Conservation (phyloP, 2,797 vertebrate genomes). For the Hemitrygon akajei region DNA sequence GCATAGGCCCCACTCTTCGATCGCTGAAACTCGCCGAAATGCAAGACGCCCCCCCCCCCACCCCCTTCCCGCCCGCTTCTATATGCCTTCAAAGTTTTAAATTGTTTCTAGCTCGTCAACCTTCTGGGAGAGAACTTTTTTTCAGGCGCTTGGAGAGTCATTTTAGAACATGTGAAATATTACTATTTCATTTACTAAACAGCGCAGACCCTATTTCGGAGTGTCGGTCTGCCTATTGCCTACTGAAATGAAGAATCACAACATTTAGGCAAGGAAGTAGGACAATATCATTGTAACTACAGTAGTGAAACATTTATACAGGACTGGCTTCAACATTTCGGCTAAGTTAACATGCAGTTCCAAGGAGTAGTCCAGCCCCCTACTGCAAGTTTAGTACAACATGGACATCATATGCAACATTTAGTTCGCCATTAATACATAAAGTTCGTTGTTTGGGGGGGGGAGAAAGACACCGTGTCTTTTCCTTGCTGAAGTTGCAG, state of each 20-base stretch:
- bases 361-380: background rate
- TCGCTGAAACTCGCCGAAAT: slow-evolving; percentile 41
- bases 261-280: background rate
- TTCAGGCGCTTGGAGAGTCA: background rate
- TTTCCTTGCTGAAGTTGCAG: slow-evolving; percentile 40
- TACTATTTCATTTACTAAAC: background rate
- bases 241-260: background rate
- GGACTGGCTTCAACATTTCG: background rate
- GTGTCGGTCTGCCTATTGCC: background rate
- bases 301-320: background rate
- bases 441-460: background rate
- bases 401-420: background rate
- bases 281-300: background rate
- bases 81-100: background rate
- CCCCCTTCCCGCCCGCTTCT: slow-evolving; percentile 16
- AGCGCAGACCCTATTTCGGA: background rate
- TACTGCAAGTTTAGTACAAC: background rate
- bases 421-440: background rate
- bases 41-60: slow-evolving; percentile 33
- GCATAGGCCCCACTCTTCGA: slow-evolving; percentile 26
- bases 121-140: slow-evolving; percentile 14
- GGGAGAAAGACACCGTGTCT: background rate
- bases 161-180: background rate
- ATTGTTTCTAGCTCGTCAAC: background rate
- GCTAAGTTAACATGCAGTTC: background rate